Base-by-base conservation (phyloP, 2,888 invertebrate genomes). In the Cynaeus angustus region DNA sequence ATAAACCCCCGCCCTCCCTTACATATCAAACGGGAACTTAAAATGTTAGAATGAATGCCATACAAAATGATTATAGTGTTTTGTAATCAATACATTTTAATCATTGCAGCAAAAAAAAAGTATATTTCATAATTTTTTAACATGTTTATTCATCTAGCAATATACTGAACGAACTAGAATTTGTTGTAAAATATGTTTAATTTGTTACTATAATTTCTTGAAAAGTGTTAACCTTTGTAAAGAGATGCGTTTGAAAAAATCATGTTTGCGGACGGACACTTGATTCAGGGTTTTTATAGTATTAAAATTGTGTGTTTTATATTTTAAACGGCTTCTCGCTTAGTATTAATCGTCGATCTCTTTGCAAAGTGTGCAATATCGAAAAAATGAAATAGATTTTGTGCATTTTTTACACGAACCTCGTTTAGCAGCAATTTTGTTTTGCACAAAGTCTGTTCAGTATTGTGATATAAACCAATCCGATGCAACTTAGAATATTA, bases 21-120 rank as follows among this genome's bases (percentile, higher is more conserved):
- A 83, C 83, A 83, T 83, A 83, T 83, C 83, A 83, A 76, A 77
- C 72, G 78, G 78, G 79, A 81, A 78, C 75, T 77, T 78, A 78
- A 74, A 71, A 78, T 77, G 76, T 72, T 58, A 75, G 81, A 79
- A 78, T 77, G 79, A 79, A 80, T 81, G 81, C 79, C 79, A 80
- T 79, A 78, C 69, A 74, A 77, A 78, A 76, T 75, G 77, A 76
- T 74, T 77, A 80, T 78, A 81, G 80, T 81, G 80, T 83, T 82
- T 82, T 82, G 77, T 83, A 81, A 79, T 79, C 65, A 78, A 79
- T 75, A 77, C 75, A 77, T 77, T 80, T 79, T 81, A 78, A 79
- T 77, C 78, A 79, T 79, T 75, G 76, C 75, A 73, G 74, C 76
- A 71, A 66, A 72, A 62, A n/a, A n/a, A 70, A 71, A 72, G 56